Conservation (phyloP, 2,113 vertebrate species). For the Pristiophorus japonicus region DNA sequence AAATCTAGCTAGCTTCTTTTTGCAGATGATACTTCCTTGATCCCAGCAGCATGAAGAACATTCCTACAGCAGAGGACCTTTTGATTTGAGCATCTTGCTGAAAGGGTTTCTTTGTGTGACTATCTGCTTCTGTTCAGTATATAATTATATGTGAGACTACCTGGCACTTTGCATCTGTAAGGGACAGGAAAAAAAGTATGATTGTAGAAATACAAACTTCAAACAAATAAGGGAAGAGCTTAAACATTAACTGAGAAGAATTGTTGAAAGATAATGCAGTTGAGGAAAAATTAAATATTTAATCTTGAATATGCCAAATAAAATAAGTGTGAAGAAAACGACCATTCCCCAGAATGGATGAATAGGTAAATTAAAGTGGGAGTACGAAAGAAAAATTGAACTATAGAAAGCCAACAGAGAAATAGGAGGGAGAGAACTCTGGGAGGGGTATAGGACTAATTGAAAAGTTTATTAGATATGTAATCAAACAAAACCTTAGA, state of each 20-base stretch:
- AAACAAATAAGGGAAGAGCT: background rate
- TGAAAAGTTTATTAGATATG: too few relatives aligned
- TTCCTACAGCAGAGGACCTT: background rate
- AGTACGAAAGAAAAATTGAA: background rate
- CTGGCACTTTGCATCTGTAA: background rate
- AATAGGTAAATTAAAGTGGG: background rate
- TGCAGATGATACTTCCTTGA: background rate
- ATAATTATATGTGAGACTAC: background rate
- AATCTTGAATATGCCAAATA: too few relatives aligned
- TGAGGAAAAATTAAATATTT: background rate
- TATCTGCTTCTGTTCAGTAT: background rate
- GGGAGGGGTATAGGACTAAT: background rate
- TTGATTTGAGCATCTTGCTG: background rate
- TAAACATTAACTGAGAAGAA: background rate
- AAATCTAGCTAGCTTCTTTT: background rate
- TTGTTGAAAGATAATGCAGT: background rate
- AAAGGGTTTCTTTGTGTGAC: background rate
- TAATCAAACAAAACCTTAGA: too few relatives aligned
- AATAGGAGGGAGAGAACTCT: background rate
- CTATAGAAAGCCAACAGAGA: background rate
- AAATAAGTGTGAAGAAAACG: background rate
- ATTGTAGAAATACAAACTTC: background rate
- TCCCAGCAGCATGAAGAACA: background rate
- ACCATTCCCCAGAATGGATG: background rate
- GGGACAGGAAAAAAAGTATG: background rate